Evolutionary conservation across 2,113 vertebrate genomes (phyloP), one percentile per base, ranked within the genome.

Genomic region (Nipponia nippon): DNA sequence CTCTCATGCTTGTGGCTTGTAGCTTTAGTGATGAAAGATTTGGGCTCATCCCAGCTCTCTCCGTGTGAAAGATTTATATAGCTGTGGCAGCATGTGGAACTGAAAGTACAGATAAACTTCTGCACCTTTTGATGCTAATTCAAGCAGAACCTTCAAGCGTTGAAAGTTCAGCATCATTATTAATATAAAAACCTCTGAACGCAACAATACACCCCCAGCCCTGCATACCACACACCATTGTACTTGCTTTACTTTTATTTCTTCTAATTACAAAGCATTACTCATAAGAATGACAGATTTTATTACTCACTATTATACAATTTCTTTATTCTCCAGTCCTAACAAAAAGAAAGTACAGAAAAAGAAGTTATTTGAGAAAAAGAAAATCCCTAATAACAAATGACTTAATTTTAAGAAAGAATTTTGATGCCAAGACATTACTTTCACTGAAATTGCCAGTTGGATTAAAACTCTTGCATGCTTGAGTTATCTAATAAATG

Each of bases 201-300:
- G 42, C 85, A 71, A 90, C 71, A 56, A 49, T 87, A 94, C 95
- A 90, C 95, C 91, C 83, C 95, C 95, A 93, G 81, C 61, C 85
- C 79, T 69, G 82, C 82, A 65, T 86, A 91, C 92, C 94, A 71
- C 96, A 91, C 76, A 50, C 47, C 76, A 89, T 87, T 91, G 90
- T 89, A 82, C 90, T 95, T 88, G 70, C 88, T 91, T 94, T 93
- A 93, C 85, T 93, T 97, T 67, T 71, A 90, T 83, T 95, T 96
- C 92, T 96, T 87, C 87, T 97, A 97, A 96, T 97, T 96, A 25
- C 93, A 94, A 97, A 79, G 86, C 83, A 95, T 97, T 97, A 91
- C 95, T 97, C 97, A 97, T 38, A 20, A 50, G 65, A 85, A 59
- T 97, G 96, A 95, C 95, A 96, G 95, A 71, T 94, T 87, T 92